Percentiles rank a stretch among this genome's conserved stretches.
Conservation (phyloP, 2,888 invertebrate genomes). For the Keiferia lycopersicella region DNA sequence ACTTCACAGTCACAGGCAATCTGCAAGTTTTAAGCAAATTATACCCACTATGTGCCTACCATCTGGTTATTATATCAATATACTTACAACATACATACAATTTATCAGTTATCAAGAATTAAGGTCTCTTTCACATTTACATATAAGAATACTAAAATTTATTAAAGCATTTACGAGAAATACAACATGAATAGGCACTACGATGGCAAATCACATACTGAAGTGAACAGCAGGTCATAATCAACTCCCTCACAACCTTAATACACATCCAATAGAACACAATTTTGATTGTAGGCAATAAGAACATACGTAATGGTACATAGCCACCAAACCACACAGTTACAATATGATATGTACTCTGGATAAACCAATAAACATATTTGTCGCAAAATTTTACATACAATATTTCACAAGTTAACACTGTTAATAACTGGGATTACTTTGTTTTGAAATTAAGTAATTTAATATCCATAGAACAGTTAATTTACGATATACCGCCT, state of each 20-base stretch:
- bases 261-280: slow-evolving; percentile 40
- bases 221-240: slow-evolving; percentile 56
- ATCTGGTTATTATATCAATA: neutral
- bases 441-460: neutral
- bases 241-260: slow-evolving; percentile 69
- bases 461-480: neutral
- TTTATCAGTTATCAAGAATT: slow-evolving; percentile 15
- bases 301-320: neutral
- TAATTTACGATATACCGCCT: slow-evolving; percentile 2
- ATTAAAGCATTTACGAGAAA: slow-evolving; percentile 56
- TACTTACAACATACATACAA: slow-evolving; percentile 1
- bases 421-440: neutral
- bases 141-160: slow-evolving; percentile 8
- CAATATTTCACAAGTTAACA: neutral
- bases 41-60: neutral
- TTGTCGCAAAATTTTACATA: neutral
- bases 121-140: slow-evolving; percentile 7
- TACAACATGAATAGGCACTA: slow-evolving; percentile 71
- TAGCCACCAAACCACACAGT: neutral
- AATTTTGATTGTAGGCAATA: neutral
- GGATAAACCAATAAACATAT: neutral
- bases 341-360: neutral
- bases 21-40: slow-evolving; percentile 1
- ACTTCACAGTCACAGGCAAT: too few relatives aligned
- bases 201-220: slow-evolving; percentile 74